Conservation (phyloP, 2,888 invertebrate species). For the Creontiades dilutus region DNA sequence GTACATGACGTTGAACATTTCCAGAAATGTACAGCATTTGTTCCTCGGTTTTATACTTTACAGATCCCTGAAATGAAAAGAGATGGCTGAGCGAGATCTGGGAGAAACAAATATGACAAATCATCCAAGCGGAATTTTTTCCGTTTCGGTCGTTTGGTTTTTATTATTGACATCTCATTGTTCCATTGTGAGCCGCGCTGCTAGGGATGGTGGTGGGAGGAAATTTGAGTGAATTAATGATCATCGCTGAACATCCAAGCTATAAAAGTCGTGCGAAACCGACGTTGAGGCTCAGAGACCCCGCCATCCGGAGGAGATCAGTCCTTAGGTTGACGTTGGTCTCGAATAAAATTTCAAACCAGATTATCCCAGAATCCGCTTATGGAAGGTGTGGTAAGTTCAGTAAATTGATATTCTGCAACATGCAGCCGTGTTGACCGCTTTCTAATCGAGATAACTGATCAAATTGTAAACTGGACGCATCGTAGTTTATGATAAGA, state of each 20-base stretch:
- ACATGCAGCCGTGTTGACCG: too few species aligned
- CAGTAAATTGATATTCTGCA: too few species aligned
- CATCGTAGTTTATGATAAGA: too few species aligned
- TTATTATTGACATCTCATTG: conserved; percentile 1
- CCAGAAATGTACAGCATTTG: too few species aligned
- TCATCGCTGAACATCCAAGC: background rate
- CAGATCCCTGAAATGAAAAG: too few species aligned
- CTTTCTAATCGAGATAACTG: too few species aligned
- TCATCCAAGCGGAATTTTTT: conserved; percentile 26
- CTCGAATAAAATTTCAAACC: conserved; percentile 13
- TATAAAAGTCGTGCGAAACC: background rate
- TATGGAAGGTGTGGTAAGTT: too few species aligned
- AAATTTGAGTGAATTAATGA: conserved; percentile 17
- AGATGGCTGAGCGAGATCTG: too few species aligned
- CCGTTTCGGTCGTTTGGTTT: background rate
- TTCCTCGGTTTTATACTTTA: too few species aligned
- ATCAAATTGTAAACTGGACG: too few species aligned
- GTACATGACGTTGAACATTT: too few species aligned
- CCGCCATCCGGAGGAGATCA: conserved; percentile 15
- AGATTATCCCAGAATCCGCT: too few species aligned
- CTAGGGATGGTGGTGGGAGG: background rate
- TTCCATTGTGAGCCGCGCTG: conserved; percentile 5
- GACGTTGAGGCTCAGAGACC: background rate
- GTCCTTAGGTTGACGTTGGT: conserved; percentile 39
- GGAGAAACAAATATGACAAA: background rate